Evolutionary conservation across 2,797 vertebrate species (phyloP), one percentile per base, ranked within the genome.

Genomic region (Ciconia nigra): DNA sequence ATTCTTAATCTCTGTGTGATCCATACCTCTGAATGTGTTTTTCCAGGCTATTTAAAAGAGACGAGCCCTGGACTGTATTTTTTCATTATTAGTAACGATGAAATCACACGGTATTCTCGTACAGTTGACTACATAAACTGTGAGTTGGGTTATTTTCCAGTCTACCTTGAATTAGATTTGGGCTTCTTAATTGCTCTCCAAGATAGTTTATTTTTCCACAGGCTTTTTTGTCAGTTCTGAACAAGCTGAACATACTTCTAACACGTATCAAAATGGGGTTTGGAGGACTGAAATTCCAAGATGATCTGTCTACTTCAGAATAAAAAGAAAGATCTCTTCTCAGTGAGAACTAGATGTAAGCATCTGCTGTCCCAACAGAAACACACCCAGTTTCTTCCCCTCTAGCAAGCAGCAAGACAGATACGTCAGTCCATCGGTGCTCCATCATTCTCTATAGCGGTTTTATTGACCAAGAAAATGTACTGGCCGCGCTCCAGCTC

Each of bases 401-500:
- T 69, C 31, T 41, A 63, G 73, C 57, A 69, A 67, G 31, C 63
- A 72, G 49, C 59, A 37, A 35, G 74, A 33, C 29, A 17, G 52
- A 58, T 81, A n/a, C n/a, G 42, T 78, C 0, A 0, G 14, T 67
- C 49, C 3, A 0, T 29, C 0, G 0, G 8, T 58, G 26, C 41
- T 58, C 15, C 8, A 0, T 49, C 51, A 4, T 54, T 81, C 51
- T 65, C 52, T 10, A 0, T 4, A 51, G 44, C 5, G 21, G 24
- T 66, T 80, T 46, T 4, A 13, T 46, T n/a, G 49, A 37, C 49
- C 12, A 3, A 12, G 66, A 62, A 25, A 29, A 70, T 79, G 3
- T 66, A 12, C 18, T 83, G 39, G 19, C 52, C 7, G 0, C 2
- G 9, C 35, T 67, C 20, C 31, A 29, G 17, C 49, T 54, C 4